A percentile compares a stretch with the other conserved stretches of the same genome.
phyloP scores from a whole-genome alignment of 2,888 invertebrate species.

The Cantharis rustica region DNA sequence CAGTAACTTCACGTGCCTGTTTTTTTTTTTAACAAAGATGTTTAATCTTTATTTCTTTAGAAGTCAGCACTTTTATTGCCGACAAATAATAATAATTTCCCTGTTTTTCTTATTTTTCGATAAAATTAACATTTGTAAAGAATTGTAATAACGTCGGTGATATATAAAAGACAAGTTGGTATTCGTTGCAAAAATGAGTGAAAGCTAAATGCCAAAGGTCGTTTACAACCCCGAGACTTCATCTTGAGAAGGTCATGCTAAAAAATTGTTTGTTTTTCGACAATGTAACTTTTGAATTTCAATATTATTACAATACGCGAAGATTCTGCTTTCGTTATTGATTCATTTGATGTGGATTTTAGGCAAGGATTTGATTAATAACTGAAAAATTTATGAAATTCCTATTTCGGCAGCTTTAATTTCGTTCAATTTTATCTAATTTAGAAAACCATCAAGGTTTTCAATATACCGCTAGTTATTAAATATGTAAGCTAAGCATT shows the following conservation, averaged over 20 bases:
- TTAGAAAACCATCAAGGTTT: neutral
- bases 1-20: neutral
- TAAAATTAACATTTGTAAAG: neutral
- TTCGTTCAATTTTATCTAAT: neutral
- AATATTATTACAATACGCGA: neutral
- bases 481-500: neutral
- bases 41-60: neutral
- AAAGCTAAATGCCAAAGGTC: constrained; percentile 34
- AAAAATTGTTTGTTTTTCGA: neutral
- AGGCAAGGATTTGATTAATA: neutral
- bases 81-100: neutral
- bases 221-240: constrained; percentile 28
- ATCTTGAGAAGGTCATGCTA: constrained; percentile 34
- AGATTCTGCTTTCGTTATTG: constrained; percentile 15
- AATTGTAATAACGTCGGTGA: neutral
- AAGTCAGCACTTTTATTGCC: neutral
- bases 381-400: neutral
- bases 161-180: neutral
- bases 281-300: neutral
- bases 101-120: neutral
- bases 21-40: neutral
- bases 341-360: constrained; percentile 6
- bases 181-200: constrained; percentile 13
- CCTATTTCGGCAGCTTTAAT: neutral
- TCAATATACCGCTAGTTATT: neutral